Conservation (phyloP, 2,113 vertebrate species). For the Phylloscopus whistleri region DNA sequence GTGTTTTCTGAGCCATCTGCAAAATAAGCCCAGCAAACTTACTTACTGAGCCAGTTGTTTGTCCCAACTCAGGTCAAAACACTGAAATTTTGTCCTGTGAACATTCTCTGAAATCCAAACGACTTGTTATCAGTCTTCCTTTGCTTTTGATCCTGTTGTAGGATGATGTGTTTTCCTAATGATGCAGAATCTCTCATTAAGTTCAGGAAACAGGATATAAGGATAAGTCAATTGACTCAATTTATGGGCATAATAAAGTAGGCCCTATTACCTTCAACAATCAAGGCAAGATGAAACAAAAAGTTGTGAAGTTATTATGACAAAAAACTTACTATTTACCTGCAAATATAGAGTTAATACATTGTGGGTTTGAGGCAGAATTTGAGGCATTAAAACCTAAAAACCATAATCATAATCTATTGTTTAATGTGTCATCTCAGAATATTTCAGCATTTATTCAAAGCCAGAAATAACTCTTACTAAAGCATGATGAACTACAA, state of each 20-base stretch:
- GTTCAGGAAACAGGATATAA: slow-evolving; percentile 87
- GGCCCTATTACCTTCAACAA: slow-evolving; percentile 77
- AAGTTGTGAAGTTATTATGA: slow-evolving; percentile 78
- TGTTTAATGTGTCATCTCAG: slow-evolving; percentile 68
- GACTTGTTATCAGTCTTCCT: slow-evolving; percentile 75
- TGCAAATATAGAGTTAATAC: slow-evolving; percentile 75
- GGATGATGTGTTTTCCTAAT: slow-evolving; percentile 83
- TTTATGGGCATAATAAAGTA: slow-evolving; percentile 84
- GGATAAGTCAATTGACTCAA: slow-evolving; percentile 85
- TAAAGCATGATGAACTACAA: slow-evolving; percentile 69
- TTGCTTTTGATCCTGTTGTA: slow-evolving; percentile 80
- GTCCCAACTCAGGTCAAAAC: slow-evolving; percentile 59
- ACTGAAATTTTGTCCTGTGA: slow-evolving; percentile 71
- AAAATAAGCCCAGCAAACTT: background rate
- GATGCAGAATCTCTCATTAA: slow-evolving; percentile 85
- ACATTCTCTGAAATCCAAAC: slow-evolving; percentile 70
- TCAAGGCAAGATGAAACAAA: slow-evolving; percentile 79
- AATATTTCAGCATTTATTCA: slow-evolving; percentile 71
- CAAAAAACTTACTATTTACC: slow-evolving; percentile 76
- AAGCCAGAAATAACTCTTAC: slow-evolving; percentile 71
- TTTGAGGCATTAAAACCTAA: slow-evolving; percentile 71
- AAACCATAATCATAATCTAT: slow-evolving; percentile 66
- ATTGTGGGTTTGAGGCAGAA: slow-evolving; percentile 67
- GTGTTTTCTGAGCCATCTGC: slow-evolving; percentile 6
- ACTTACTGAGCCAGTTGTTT: slow-evolving; percentile 53